Conservation (phyloP, 2,797 vertebrate genomes). For the Pantherophis alleghaniensis region DNA sequence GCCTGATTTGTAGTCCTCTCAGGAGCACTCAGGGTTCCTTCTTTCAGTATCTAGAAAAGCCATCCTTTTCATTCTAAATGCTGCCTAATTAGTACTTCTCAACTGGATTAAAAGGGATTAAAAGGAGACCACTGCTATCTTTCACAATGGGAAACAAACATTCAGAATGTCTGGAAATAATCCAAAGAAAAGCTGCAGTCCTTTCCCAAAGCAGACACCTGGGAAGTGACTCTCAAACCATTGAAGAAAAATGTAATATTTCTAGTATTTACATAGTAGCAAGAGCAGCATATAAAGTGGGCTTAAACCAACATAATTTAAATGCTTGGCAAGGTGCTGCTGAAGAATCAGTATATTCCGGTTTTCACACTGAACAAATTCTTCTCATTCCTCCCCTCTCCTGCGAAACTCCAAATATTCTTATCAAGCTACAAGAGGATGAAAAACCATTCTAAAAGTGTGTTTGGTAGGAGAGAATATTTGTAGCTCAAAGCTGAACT, state of each 20-base stretch:
- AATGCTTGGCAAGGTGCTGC: not conserved
- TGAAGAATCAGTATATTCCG: not conserved
- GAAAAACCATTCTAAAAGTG: not conserved
- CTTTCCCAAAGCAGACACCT: not conserved
- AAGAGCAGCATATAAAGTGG: not conserved
- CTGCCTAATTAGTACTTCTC: not conserved
- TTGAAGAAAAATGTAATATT: not conserved
- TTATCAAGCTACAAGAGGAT: not conserved
- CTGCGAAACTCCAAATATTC: not conserved
- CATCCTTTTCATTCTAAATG: not conserved
- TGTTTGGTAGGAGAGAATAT: not conserved
- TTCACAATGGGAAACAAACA: not conserved
- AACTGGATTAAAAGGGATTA: not conserved
- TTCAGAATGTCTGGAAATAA: not conserved
- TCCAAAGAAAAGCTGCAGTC: not conserved
- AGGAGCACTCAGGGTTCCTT: not conserved
- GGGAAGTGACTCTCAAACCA: not conserved
- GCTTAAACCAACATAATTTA: not conserved
- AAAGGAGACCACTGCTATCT: not conserved
- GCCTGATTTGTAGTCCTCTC: not conserved
- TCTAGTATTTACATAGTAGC: not conserved
- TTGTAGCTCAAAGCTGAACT: not conserved
- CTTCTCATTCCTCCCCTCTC: not conserved
- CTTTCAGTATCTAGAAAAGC: not conserved
- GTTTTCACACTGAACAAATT: not conserved